Percentiles rank a stretch among this genome's conserved stretches.
Evolutionary conservation across 2,113 vertebrate genomes (phyloP).

Genomic region (Ctenomys sociabilis): DNA sequence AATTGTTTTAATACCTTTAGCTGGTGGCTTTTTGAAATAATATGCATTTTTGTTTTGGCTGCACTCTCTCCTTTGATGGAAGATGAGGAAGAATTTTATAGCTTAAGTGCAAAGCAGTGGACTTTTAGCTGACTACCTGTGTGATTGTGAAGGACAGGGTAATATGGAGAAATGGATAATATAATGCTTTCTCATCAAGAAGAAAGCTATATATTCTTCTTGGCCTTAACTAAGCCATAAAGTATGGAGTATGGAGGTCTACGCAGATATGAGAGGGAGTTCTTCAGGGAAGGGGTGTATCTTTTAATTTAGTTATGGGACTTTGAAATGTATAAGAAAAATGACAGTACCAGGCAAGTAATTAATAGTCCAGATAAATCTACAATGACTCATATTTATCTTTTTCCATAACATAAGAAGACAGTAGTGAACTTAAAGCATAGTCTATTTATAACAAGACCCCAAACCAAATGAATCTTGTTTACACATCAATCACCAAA

Average conservation of each 20-base stretch:
- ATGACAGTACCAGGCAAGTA: background rate
- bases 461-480: background rate
- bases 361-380: slow-evolving; percentile 9
- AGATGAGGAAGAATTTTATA: background rate
- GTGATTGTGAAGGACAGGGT: background rate
- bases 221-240: background rate
- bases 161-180: background rate
- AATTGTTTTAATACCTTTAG: background rate
- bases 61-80: background rate
- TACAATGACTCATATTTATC: slow-evolving; percentile 34
- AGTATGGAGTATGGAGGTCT: background rate
- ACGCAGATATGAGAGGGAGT: background rate
- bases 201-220: background rate
- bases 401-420: background rate
- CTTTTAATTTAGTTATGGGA: background rate
- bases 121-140: background rate
- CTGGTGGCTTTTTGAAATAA: background rate
- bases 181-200: background rate
- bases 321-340: slow-evolving; percentile 21
- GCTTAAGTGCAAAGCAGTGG: background rate
- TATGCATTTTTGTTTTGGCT: background rate
- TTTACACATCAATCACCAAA: background rate
- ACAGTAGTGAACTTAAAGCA: slow-evolving; percentile 22
- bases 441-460: background rate
- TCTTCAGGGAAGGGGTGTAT: background rate